These are phyloP conservation scores for Lota lota DNA, from an alignment of 2,113 vertebrate species.

Conservation along the genomic window DNA sequence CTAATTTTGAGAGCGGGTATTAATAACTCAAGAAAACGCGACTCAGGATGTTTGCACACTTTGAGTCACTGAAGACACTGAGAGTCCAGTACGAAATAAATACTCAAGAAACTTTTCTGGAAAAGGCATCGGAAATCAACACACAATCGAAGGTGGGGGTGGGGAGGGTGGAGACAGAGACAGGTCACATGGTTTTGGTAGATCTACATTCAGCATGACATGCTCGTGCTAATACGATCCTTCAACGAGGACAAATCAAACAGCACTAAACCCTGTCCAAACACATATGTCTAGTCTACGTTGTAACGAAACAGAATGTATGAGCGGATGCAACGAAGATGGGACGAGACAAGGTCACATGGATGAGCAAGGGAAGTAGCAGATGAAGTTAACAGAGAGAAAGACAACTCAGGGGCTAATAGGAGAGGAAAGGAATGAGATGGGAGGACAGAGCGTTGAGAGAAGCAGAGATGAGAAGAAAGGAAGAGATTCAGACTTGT, in stretches of 20 bases:
- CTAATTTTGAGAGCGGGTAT: too few species aligned
- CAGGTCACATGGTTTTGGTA: too few species aligned
- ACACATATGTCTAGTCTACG: slow-evolving; percentile 27
- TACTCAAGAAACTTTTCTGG: slow-evolving; percentile 44
- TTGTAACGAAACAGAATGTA: slow-evolving; percentile 31
- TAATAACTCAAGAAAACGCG: too few species aligned
- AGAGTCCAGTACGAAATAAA: neutral
- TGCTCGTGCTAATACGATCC: slow-evolving; percentile 55
- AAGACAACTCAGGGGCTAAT: neutral
- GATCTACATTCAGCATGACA: slow-evolving; percentile 51
- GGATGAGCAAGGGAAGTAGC: slow-evolving; percentile 25
- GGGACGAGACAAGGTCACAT: slow-evolving; percentile 40
- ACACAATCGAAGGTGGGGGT: slow-evolving; percentile 29
- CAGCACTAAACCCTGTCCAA: slow-evolving; percentile 21
- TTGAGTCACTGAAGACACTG: too few species aligned
- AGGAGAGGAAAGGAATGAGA: neutral
- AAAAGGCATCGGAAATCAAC: slow-evolving; percentile 43
- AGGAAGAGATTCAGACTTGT: slow-evolving; percentile 2
- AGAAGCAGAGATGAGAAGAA: neutral
- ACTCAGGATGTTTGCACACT: too few species aligned
- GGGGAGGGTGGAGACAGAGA: slow-evolving; percentile 21
- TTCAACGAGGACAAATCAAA: slow-evolving; percentile 25
- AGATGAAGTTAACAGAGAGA: slow-evolving; percentile 31
- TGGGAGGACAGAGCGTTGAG: neutral
- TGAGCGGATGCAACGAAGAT: slow-evolving; percentile 42